Percentiles rank a stretch among this genome's conserved stretches.
These are phyloP conservation scores for Muscicapa adusta DNA, from an alignment of 2,113 vertebrate genomes.

Conservation along the genomic window DNA sequence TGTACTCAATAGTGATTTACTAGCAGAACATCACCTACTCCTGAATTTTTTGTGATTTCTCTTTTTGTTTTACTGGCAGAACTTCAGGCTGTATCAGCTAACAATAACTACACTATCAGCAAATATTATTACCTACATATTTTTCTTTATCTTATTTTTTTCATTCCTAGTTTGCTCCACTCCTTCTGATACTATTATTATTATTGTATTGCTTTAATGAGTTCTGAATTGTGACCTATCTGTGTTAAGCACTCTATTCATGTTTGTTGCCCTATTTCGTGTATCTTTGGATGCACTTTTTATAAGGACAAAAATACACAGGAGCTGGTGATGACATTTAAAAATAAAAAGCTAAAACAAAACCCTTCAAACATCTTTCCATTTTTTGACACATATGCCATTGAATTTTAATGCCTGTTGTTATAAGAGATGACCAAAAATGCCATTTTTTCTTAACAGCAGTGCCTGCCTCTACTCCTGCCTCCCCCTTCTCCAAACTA, in stretches of 20 bases:
- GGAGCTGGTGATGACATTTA: neutral
- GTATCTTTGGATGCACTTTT: neutral
- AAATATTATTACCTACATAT: neutral
- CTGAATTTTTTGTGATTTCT: neutral
- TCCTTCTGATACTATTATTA: neutral
- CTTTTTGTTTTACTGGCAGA: neutral
- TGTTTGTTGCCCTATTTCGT: rapidly evolving
- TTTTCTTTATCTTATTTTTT: neutral
- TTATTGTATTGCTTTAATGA: neutral
- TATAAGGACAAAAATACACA: neutral
- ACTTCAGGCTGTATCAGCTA: neutral
- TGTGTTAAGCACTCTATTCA: neutral
- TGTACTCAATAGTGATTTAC: neutral
- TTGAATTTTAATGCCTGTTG: neutral
- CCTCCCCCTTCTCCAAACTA: neutral
- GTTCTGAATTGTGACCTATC: neutral
- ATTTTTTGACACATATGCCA: neutral
- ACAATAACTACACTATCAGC: neutral
- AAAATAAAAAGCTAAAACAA: neutral
- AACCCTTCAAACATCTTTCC: neutral
- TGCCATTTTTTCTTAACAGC: neutral
- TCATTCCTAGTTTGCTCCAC: neutral
- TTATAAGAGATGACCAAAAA: neutral
- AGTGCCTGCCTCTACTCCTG: neutral
- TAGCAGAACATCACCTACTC: neutral